phyloP scores from a whole-genome alignment of 2,797 vertebrate species.

The Schizopygopsis malacanthus region DNA sequence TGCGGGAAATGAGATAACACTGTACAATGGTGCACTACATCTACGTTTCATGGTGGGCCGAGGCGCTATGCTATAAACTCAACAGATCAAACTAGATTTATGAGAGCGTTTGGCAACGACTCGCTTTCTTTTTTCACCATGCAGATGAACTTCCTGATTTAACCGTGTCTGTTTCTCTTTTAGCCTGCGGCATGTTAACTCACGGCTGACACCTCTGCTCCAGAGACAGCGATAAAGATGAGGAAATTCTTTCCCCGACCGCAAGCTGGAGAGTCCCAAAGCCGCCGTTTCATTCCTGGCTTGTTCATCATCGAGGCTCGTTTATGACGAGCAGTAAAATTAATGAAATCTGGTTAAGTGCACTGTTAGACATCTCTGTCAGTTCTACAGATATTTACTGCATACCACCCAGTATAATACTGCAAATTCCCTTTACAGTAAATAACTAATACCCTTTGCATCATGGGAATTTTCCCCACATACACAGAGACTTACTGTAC shows the following conservation, averaged over 20 bases:
- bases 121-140: neutral
- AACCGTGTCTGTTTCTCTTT: slow-evolving; percentile 2
- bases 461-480: no score
- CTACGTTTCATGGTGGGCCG: slow-evolving; percentile 25
- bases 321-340: neutral
- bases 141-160: slow-evolving; percentile 2
- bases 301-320: neutral
- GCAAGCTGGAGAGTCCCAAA: neutral
- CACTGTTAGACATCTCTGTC: no score
- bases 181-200: slow-evolving; percentile 3
- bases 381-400: no score
- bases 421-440: no score
- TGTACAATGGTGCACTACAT: slow-evolving; percentile 17
- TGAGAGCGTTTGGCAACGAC: neutral
- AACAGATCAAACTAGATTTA: slow-evolving; percentile 15
- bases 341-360: neutral
- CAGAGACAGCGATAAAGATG: neutral
- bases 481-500: no score
- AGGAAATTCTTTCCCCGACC: neutral
- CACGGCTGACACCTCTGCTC: neutral
- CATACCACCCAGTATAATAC: no score
- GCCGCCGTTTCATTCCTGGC: neutral
- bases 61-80: slow-evolving; percentile 2
- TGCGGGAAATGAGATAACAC: slow-evolving; percentile 14
- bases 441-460: no score